Conservation (phyloP, 1,140 invertebrate genomes). For the Lucilia cuprina region DNA sequence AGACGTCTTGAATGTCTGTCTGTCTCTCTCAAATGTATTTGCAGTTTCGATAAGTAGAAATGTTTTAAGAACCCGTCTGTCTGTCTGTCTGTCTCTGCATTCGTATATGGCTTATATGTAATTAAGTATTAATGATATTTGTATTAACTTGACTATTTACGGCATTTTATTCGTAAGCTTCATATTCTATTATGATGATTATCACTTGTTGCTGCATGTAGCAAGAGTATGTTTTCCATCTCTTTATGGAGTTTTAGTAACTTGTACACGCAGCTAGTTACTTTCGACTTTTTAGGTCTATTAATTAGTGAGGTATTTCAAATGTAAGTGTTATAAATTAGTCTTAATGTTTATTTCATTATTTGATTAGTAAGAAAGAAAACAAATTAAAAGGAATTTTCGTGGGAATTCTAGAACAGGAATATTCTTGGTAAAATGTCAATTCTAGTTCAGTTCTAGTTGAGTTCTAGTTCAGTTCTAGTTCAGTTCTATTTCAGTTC, state of each 20-base stretch:
- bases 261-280: neutral
- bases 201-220: neutral
- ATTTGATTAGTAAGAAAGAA: too few relatives aligned
- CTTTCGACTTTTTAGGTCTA: neutral
- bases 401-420: too few relatives aligned
- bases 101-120: slow-evolving; percentile 11
- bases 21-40: neutral
- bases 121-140: slow-evolving; percentile 28
- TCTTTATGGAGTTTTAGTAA: too few relatives aligned
- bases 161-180: neutral
- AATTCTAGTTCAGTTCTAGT: too few relatives aligned
- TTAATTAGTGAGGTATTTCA: slow-evolving; percentile 30
- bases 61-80: neutral
- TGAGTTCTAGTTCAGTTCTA: too few relatives aligned
- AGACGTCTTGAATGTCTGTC: neutral
- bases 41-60: neutral
- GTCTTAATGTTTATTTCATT: slow-evolving; percentile 24
- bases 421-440: too few relatives aligned
- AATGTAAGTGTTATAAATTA: slow-evolving; percentile 26
- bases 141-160: slow-evolving; percentile 15
- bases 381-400: too few relatives aligned
- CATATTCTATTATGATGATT: neutral
- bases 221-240: too few relatives aligned
- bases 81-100: too few relatives aligned
- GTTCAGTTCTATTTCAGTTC: too few relatives aligned